Percentiles rank a stretch among this genome's conserved stretches.
Conservation (phyloP, 2,888 invertebrate species). For the Macrosiphum euphorbiae region DNA sequence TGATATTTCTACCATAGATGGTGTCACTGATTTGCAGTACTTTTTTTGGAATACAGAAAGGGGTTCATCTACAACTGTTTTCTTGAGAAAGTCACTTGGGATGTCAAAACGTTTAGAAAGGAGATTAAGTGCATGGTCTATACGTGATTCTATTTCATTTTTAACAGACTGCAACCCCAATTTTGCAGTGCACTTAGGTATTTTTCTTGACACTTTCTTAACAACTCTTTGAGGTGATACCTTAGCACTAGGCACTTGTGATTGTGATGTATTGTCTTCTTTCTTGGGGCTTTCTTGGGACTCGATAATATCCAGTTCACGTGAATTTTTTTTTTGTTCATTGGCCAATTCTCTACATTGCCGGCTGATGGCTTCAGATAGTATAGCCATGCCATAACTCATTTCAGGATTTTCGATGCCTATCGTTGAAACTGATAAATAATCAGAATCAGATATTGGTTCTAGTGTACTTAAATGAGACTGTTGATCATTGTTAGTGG, state of each 20-base stretch:
- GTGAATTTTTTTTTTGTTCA: not conserved
- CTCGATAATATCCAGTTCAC: not conserved
- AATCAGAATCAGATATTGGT: not conserved
- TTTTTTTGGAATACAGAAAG: conserved; percentile 21
- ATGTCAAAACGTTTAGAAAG: conserved; percentile 53
- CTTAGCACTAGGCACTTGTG: not conserved
- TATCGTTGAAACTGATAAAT: not conserved
- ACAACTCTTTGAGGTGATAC: conserved; percentile 1
- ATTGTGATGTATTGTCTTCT: not conserved
- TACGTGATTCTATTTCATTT: not conserved
- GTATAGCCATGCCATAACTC: conserved; percentile 37
- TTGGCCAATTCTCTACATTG: conserved; percentile 30
- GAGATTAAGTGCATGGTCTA: not conserved
- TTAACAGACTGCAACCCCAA: not conserved
- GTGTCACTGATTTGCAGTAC: conserved; percentile 17
- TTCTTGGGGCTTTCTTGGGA: not conserved
- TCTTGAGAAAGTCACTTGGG: conserved; percentile 20
- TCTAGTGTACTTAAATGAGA: not conserved
- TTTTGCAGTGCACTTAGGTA: not conserved
- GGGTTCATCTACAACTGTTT: conserved; percentile 28
- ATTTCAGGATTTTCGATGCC: conserved; percentile 4
- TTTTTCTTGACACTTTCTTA: not conserved
- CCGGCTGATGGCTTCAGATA: conserved; percentile 28
- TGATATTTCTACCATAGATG: not conserved
- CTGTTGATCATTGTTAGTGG: not conserved